Base-by-base conservation (phyloP, 2,113 vertebrate species). In the Leptodactylus fuscus region DNA sequence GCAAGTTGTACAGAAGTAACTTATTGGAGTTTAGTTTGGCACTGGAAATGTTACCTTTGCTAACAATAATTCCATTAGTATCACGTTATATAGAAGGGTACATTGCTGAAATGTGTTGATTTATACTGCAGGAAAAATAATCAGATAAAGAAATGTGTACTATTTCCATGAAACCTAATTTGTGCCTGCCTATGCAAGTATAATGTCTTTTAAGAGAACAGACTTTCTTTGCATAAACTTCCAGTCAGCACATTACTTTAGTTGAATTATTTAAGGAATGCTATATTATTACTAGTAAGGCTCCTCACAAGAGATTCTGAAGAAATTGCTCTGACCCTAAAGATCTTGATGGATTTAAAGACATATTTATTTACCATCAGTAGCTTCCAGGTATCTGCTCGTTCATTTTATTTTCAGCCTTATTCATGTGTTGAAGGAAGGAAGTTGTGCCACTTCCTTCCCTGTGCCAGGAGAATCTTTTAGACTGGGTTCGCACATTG, bases 121-220 rank as follows among this genome's bases (percentile, higher is more conserved):
- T 76, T 65, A 32, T 48, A 32, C 51, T 76, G 71, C 24, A 65
- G 71, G 55, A 49, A 48, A 76, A 71, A 41, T 83, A 83, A 83
- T 75, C 49, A 29, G 22, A 48, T 75, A 22, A 55, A 76, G 82
- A 48, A 38, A 76, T 84, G 55, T 60, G 76, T 76, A 32, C 53
- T 9, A 83, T 83, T 83, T 83, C 82, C 82, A 76, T 75, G 62
- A 84, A 76, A 75, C 71, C 20, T 76, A 76, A 84, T 84, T 76
- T 76, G 49, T 44, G 24, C 60, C 36, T 75, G 70, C 70, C 53
- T 46, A 75, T 62, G 82, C 82, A 58, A 36, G 36, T 60, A 75
- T 74, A 60, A 83, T 75, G 70, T 24, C 55, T 84, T 65, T 76
- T 84, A 75, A 84, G 55, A 48, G 71, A 62, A 84, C 24, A 48